Percentiles rank a stretch among this genome's conserved stretches.
phyloP scores from a whole-genome alignment of 2,888 invertebrate species.

The Xestia rhomboidea region DNA sequence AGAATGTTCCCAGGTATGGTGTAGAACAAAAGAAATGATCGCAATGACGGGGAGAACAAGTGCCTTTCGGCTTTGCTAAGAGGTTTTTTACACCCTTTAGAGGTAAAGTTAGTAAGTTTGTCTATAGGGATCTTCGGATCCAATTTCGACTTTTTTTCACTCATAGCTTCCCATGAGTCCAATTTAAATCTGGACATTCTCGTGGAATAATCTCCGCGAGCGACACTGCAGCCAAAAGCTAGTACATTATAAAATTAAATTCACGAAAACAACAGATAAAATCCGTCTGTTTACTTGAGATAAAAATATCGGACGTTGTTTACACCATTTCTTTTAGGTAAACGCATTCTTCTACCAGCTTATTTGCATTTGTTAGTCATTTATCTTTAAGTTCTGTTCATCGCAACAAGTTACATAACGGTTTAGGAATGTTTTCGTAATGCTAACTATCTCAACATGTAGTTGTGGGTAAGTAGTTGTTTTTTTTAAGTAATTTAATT shows the following conservation, averaged over 20 bases:
- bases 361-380: slow-evolving; percentile 36
- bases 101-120: not conserved
- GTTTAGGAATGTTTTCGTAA: slow-evolving; percentile 15
- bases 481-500: not conserved
- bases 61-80: too few relatives aligned
- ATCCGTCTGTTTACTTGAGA: slow-evolving; percentile 33
- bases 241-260: slow-evolving; percentile 16
- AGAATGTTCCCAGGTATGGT: too few relatives aligned
- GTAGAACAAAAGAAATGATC: too few relatives aligned
- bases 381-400: slow-evolving; percentile 15
- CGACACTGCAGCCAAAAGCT: not conserved
- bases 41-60: too few relatives aligned
- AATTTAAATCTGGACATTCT: not conserved
- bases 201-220: not conserved
- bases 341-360: slow-evolving; percentile 21
- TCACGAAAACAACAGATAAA: slow-evolving; percentile 27
- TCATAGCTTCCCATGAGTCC: too few relatives aligned
- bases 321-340: slow-evolving; percentile 31
- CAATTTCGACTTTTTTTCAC: too few relatives aligned
- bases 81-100: too few relatives aligned
- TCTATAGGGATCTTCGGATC: too few relatives aligned
- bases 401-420: slow-evolving; percentile 20
- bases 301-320: slow-evolving; percentile 40
- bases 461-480: not conserved
- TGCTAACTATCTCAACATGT: not conserved